phyloP scores from a whole-genome alignment of 2,113 vertebrate genomes.

The Eublepharis macularius region DNA sequence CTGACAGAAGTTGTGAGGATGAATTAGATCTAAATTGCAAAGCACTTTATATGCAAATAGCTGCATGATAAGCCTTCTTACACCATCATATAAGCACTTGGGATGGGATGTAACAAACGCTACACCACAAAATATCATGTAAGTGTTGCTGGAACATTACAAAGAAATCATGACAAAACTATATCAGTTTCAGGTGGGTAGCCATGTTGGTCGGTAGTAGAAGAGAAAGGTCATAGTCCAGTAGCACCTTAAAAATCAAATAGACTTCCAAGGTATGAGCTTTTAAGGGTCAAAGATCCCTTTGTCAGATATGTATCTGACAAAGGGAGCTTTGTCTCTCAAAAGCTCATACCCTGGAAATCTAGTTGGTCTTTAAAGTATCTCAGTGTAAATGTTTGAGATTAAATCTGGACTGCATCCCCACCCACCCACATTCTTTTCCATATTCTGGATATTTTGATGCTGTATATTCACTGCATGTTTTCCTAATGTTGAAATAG shows the following conservation, averaged over 20 bases:
- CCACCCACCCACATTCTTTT: background rate
- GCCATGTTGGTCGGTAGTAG: too few species aligned
- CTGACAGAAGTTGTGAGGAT: conserved; percentile 11
- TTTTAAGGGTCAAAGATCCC: too few species aligned
- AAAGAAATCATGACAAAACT: background rate
- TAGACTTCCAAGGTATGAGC: too few species aligned
- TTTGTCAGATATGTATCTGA: too few species aligned
- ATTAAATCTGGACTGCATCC: background rate
- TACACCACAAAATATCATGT: background rate
- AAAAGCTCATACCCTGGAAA: too few species aligned
- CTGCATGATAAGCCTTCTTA: conserved; percentile 7
- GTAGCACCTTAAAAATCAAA: too few species aligned
- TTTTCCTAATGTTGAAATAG: background rate
- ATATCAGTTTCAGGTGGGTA: too few species aligned
- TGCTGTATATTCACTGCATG: background rate
- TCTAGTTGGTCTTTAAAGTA: too few species aligned
- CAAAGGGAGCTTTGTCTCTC: too few species aligned
- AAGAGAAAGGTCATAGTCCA: too few species aligned
- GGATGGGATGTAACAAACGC: background rate
- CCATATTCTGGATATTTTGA: background rate
- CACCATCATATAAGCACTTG: background rate
- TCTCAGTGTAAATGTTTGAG: background rate
- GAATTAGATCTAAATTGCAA: conserved; percentile 32
- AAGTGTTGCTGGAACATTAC: background rate
- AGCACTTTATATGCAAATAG: conserved; percentile 32